Evolutionary conservation across 2,888 invertebrate species (phyloP).

Genomic region (Carpatolechia fugitivella): DNA sequence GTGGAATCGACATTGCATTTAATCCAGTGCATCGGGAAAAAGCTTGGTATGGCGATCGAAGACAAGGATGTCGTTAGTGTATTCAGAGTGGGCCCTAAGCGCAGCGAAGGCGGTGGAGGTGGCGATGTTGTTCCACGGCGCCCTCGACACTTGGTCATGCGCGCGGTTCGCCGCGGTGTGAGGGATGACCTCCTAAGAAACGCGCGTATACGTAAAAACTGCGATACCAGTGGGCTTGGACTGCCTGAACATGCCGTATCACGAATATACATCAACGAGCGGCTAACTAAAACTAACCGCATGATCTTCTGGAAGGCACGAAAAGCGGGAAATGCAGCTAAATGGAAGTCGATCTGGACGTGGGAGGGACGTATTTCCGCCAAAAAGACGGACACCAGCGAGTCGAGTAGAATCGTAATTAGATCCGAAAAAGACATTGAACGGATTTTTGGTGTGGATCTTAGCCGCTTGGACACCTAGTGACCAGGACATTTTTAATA

Average conservation of each 20-base stretch:
- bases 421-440: neutral
- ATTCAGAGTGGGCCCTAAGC: constrained; percentile 12
- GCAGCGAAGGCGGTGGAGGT: neutral
- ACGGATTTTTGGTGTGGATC: neutral
- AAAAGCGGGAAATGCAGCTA: neutral
- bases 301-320: constrained; percentile 10
- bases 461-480: neutral
- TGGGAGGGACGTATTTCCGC: constrained; percentile 11
- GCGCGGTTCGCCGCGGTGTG: constrained; percentile 18
- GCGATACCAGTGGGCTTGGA: constrained; percentile 14
- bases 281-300: constrained; percentile 11
- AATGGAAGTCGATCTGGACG: constrained; percentile 15
- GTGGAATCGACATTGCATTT: constrained; percentile 18
- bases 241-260: constrained; percentile 3
- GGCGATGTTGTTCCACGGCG: neutral
- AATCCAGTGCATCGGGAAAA: constrained; percentile 11
- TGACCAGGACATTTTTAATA: neutral
- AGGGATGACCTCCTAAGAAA: constrained; percentile 19
- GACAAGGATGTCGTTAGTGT: constrained; percentile 19
- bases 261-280: constrained; percentile 11
- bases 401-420: neutral
- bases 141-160: constrained; percentile 18
- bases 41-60: constrained; percentile 16
- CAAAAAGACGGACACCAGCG: neutral
- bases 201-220: constrained; percentile 18